A percentile compares a stretch with the other conserved stretches of the same genome.
Conservation (phyloP, 2,888 invertebrate genomes). For the Eupithecia subumbrata region DNA sequence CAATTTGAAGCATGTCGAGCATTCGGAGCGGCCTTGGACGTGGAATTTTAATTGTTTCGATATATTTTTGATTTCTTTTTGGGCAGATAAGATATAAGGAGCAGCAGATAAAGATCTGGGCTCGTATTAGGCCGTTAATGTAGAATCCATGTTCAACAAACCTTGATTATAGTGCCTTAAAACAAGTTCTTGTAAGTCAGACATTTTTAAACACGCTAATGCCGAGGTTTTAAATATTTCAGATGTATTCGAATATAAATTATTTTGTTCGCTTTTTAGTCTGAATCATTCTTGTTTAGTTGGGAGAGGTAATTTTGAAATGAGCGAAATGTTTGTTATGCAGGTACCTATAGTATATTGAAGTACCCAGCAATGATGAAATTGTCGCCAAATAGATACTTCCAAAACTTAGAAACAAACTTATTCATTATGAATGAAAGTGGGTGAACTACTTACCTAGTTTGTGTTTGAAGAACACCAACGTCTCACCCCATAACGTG, state of each 20-base stretch:
- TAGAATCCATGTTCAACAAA: slow-evolving; percentile 35
- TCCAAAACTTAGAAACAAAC: too few species aligned
- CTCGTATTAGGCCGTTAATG: slow-evolving; percentile 35
- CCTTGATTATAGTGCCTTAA: slow-evolving; percentile 19
- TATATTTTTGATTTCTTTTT: slow-evolving; percentile 34
- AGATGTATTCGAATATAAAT: neutral
- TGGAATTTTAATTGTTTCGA: slow-evolving; percentile 42
- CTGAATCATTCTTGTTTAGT: slow-evolving; percentile 3
- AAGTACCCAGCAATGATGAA: neutral
- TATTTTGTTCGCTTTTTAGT: neutral
- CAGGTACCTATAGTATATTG: neutral
- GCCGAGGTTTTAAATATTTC: slow-evolving; percentile 4
- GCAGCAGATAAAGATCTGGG: slow-evolving; percentile 28
- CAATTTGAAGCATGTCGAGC: slow-evolving; percentile 33
- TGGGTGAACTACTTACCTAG: too few species aligned
- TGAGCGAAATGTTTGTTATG: neutral
- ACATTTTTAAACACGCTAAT: slow-evolving; percentile 15
- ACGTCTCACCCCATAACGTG: too few species aligned
- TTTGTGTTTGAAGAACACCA: too few species aligned
- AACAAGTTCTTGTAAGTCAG: slow-evolving; percentile 27
- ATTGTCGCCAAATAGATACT: neutral
- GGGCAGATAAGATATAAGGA: slow-evolving; percentile 33
- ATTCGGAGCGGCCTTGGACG: slow-evolving; percentile 36
- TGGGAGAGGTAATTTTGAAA: neutral
- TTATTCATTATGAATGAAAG: too few species aligned